phyloP scores from a whole-genome alignment of 1,140 invertebrate genomes.

The Phortica variegata region DNA sequence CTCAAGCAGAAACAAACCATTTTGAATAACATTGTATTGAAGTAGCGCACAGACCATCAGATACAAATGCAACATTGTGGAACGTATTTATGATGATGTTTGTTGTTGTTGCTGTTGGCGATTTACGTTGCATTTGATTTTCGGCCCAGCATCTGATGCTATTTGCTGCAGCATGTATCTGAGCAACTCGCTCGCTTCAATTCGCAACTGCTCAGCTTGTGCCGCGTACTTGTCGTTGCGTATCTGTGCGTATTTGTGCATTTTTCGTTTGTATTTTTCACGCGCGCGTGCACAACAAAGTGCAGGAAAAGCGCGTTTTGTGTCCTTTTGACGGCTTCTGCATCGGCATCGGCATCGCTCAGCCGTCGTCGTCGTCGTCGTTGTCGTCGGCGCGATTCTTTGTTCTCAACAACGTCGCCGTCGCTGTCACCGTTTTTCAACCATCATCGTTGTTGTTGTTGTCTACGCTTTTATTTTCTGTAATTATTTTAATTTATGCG shows the following conservation, averaged over 20 bases:
- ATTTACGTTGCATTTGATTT: too few species aligned
- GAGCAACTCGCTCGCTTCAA: constrained; percentile 17
- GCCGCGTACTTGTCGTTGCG: too few species aligned
- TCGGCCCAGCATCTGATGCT: too few species aligned
- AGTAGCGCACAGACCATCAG: constrained; percentile 5
- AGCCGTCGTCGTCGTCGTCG: too few species aligned
- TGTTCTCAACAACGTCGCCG: too few species aligned
- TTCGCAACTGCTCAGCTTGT: neutral
- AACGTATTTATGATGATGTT: too few species aligned
- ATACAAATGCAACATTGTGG: constrained; percentile 18
- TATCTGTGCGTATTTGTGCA: too few species aligned
- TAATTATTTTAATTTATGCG: constrained; percentile 55
- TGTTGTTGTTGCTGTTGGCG: too few species aligned
- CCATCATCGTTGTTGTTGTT: constrained; percentile 5
- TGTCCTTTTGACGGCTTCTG: neutral
- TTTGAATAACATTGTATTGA: constrained; percentile 43
- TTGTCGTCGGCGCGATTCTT: neutral
- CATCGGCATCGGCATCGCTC: too few species aligned
- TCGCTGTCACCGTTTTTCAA: neutral
- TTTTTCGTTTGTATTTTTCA: too few species aligned
- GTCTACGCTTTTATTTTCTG: constrained; percentile 18
- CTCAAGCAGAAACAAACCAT: constrained; percentile 49
- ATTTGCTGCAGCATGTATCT: too few species aligned
- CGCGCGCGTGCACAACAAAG: neutral
- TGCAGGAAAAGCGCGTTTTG: neutral